Conservation (phyloP, 2,888 invertebrate genomes). For the Stegana nigrithorax region DNA sequence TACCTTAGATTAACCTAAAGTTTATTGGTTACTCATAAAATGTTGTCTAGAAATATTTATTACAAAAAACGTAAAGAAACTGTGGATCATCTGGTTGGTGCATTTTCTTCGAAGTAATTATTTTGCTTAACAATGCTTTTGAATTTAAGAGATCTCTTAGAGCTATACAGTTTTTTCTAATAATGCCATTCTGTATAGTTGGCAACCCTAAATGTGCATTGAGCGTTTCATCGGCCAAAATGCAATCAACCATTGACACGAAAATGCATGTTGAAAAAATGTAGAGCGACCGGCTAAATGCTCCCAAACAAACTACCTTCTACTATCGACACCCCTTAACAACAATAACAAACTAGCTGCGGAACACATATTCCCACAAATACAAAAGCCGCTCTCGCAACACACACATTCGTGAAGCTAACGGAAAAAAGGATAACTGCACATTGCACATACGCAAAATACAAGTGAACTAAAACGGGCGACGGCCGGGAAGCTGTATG, state of each 20-base stretch:
- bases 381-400: slow-evolving; percentile 11
- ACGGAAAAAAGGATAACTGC: not conserved
- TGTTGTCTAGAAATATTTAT: no score
- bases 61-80: no score
- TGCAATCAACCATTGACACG: slow-evolving; percentile 18
- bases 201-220: slow-evolving; percentile 1
- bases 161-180: no score
- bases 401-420: not conserved
- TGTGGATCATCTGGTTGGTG: no score
- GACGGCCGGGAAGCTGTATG: not conserved
- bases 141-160: no score
- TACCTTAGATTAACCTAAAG: no score
- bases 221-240: not conserved
- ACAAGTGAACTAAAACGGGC: slow-evolving; percentile 18
- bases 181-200: no score
- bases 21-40: no score
- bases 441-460: not conserved
- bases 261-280: slow-evolving; percentile 33
- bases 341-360: slow-evolving; percentile 27
- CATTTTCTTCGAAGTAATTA: no score
- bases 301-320: not conserved
- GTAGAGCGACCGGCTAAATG: slow-evolving; percentile 25
- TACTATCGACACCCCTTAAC: slow-evolving; percentile 10
- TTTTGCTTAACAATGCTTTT: no score
- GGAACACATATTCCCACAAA: slow-evolving; percentile 30